These are phyloP conservation scores for Condylostylus longicornis DNA, from an alignment of 1,140 invertebrate species.

Conservation along the genomic window DNA sequence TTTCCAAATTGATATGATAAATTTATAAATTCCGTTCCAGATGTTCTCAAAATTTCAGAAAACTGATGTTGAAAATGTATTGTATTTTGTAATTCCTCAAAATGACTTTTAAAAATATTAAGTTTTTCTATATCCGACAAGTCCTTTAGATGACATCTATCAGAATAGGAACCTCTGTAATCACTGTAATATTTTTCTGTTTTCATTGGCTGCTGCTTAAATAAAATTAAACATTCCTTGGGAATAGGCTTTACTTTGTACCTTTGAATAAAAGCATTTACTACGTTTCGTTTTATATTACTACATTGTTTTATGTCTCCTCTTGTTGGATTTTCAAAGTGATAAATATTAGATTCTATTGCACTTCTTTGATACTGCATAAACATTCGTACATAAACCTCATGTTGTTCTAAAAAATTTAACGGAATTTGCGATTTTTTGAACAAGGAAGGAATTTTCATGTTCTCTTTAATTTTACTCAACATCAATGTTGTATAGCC, in stretches of 20 bases:
- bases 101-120: no score
- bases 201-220: conserved; percentile 31
- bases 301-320: conserved; percentile 33
- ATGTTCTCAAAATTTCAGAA: no score
- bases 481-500: conserved; percentile 11
- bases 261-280: conserved; percentile 35
- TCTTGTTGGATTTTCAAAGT: conserved; percentile 38
- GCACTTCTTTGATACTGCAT: conserved; percentile 45
- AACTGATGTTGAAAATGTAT: no score
- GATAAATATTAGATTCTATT: conserved; percentile 46
- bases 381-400: conserved; percentile 45
- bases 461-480: conserved; percentile 35
- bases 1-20: no score
- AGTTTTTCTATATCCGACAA: background rate
- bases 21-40: no score
- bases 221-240: conserved; percentile 26
- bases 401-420: conserved; percentile 51
- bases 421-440: conserved; percentile 42
- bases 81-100: no score
- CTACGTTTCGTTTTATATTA: conserved; percentile 33
- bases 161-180: conserved; percentile 34
- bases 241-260: conserved; percentile 35
- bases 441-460: conserved; percentile 41
- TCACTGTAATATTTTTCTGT: conserved; percentile 33
- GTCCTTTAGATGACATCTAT: background rate